Conservation (phyloP, 1,140 invertebrate genomes). For the Colletes gigas region DNA sequence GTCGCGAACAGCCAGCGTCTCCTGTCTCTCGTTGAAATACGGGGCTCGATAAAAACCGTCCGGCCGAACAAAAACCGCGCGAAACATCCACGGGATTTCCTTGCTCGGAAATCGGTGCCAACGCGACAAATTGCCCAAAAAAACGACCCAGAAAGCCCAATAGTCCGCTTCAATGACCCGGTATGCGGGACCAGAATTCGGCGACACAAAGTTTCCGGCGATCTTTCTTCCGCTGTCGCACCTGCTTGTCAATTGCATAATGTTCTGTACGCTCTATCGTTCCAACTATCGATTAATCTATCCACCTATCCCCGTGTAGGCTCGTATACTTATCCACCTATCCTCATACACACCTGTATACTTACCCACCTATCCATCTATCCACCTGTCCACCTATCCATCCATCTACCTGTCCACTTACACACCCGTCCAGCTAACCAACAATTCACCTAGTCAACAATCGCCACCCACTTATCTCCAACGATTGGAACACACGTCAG, state of each 20-base stretch:
- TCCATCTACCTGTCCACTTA: no score
- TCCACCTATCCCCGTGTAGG: not conserved
- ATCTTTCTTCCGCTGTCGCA: slow-evolving; percentile 28
- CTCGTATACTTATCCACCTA: no score
- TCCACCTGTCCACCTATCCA: no score
- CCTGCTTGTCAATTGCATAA: slow-evolving; percentile 1
- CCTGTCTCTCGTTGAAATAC: slow-evolving; percentile 35
- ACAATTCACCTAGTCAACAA: no score
- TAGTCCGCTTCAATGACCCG: slow-evolving; percentile 62
- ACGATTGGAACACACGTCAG: no score
- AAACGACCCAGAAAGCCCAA: slow-evolving; percentile 45
- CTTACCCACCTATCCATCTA: no score
- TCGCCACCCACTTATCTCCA: no score
- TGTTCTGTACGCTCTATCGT: no score
- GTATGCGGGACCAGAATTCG: slow-evolving; percentile 70
- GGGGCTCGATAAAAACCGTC: slow-evolving; percentile 25
- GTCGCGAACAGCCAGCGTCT: not conserved
- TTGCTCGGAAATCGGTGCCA: slow-evolving; percentile 44
- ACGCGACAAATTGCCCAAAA: slow-evolving; percentile 51
- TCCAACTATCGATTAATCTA: not conserved
- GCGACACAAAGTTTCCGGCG: slow-evolving; percentile 37
- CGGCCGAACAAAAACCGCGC: slow-evolving; percentile 17
- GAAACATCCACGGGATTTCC: not conserved
- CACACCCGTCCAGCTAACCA: no score
- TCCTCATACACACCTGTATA: no score